These are phyloP conservation scores for Melanotaenia nigrans DNA, from an alignment of 2,797 vertebrate species.

Conservation along the genomic window DNA sequence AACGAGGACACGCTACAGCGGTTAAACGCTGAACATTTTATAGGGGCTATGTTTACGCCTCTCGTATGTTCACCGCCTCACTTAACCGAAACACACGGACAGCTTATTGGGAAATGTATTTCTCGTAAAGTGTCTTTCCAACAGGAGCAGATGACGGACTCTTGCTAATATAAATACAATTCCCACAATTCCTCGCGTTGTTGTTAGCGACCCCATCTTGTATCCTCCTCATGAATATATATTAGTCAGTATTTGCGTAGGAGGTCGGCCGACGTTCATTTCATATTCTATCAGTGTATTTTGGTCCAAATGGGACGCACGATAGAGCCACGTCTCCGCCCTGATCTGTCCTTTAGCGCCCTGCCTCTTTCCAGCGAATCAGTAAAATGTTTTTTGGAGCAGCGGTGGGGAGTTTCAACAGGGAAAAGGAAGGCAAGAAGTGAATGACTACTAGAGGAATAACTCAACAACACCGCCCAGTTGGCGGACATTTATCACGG, in stretches of 20 bases:
- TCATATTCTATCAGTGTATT: slow-evolving; percentile 78
- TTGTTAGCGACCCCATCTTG: slow-evolving; percentile 78
- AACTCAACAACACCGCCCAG: slow-evolving; percentile 70
- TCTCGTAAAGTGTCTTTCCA: accelerated
- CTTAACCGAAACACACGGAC: neutral
- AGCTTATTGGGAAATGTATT: slow-evolving; percentile 68
- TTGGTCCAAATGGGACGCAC: slow-evolving; percentile 75
- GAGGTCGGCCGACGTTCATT: slow-evolving; percentile 83
- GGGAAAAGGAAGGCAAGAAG: slow-evolving; percentile 59
- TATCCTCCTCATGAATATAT: slow-evolving; percentile 83
- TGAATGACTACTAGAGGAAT: slow-evolving; percentile 77
- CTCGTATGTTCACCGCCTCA: slow-evolving; percentile 52
- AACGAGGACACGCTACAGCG: neutral
- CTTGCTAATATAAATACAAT: slow-evolving; percentile 12
- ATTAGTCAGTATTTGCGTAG: slow-evolving; percentile 77
- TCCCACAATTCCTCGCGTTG: slow-evolving; percentile 70
- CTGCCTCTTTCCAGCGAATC: slow-evolving; percentile 71
- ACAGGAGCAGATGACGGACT: accelerated
- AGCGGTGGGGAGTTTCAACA: slow-evolving; percentile 64
- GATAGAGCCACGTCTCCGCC: slow-evolving; percentile 78
- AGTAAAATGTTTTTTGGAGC: slow-evolving; percentile 75
- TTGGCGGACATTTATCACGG: slow-evolving; percentile 73
- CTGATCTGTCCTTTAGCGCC: slow-evolving; percentile 59
- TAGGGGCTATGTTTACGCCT: slow-evolving; percentile 71
- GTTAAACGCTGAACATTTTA: slow-evolving; percentile 50